phyloP scores from a whole-genome alignment of 2,797 vertebrate genomes.

The Borostomias antarcticus region DNA sequence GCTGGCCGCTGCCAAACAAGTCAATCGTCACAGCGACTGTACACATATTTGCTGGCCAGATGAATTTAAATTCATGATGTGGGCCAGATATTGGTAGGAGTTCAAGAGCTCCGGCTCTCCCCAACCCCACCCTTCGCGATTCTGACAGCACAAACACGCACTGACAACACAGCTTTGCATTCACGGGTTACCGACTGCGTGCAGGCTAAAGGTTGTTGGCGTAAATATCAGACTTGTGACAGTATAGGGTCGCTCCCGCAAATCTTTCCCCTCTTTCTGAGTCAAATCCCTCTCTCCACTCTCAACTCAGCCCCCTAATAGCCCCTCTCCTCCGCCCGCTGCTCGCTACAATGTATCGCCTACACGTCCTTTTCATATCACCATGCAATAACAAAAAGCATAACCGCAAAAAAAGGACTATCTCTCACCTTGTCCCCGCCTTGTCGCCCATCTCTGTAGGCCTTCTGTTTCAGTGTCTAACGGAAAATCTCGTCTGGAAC shows the following conservation, averaged over 20 bases:
- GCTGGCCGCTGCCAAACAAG: background rate
- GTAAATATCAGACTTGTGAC: conserved; percentile 16
- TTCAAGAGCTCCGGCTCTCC: background rate
- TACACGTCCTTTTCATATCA: conserved; percentile 9
- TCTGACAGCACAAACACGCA: conserved; percentile 9
- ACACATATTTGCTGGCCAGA: background rate
- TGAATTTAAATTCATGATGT: background rate
- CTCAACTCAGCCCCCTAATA: background rate
- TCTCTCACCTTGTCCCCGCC: conserved; percentile 63
- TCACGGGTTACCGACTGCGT: background rate
- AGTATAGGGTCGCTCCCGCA: background rate
- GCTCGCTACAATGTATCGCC: conserved; percentile 6
- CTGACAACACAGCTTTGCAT: background rate
- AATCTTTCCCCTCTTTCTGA: background rate
- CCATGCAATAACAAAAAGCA: conserved; percentile 28
- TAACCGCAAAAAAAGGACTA: conserved; percentile 5
- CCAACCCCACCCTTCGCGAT: conserved; percentile 47
- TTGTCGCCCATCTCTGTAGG: conserved; percentile 63
- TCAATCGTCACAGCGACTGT: background rate
- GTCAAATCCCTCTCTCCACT: background rate
- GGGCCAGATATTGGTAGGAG: too few relatives aligned
- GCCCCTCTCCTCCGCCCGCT: conserved; percentile 8
- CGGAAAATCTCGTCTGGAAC: conserved; percentile 27
- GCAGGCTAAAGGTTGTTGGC: background rate
- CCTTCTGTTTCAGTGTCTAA: conserved; percentile 27